These are phyloP conservation scores for Spatula versicolor DNA, from an alignment of 2,797 vertebrate genomes.

Conservation along the genomic window DNA sequence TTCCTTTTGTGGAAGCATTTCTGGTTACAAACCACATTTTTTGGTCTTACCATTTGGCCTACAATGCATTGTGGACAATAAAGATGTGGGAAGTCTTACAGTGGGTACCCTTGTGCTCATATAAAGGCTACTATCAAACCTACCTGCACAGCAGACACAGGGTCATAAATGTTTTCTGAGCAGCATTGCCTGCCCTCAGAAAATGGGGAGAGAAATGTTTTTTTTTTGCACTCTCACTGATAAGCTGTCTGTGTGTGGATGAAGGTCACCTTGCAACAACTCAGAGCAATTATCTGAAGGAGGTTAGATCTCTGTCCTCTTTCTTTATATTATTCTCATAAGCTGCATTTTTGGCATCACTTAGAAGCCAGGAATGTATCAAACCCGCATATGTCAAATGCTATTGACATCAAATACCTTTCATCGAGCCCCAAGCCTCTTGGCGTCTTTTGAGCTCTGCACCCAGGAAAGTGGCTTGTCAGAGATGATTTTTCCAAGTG, in stretches of 20 bases:
- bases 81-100: neutral
- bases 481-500: conserved; percentile 82
- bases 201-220: neutral
- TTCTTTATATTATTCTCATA: conserved; percentile 75
- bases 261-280: conserved; percentile 87
- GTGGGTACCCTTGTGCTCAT: neutral
- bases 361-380: conserved; percentile 81
- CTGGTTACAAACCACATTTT: neutral
- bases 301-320: conserved; percentile 71
- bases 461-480: conserved; percentile 85
- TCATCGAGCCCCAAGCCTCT: conserved; percentile 71
- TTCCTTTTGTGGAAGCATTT: neutral
- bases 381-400: conserved; percentile 81
- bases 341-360: conserved; percentile 75
- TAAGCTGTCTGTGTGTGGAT: conserved; percentile 38
- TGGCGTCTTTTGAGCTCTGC: conserved; percentile 72
- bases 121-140: neutral
- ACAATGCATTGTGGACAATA: neutral
- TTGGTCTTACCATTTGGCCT: neutral
- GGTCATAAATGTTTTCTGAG: neutral
- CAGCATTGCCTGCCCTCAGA: neutral
- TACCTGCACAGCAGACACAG: neutral
- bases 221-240: conserved; percentile 42
- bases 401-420: conserved; percentile 84
- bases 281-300: conserved; percentile 79